Percentiles rank a stretch among this genome's conserved stretches.
These are phyloP conservation scores for Epinephelus malabaricus DNA, from an alignment of 2,797 vertebrate genomes.

Conservation along the genomic window DNA sequence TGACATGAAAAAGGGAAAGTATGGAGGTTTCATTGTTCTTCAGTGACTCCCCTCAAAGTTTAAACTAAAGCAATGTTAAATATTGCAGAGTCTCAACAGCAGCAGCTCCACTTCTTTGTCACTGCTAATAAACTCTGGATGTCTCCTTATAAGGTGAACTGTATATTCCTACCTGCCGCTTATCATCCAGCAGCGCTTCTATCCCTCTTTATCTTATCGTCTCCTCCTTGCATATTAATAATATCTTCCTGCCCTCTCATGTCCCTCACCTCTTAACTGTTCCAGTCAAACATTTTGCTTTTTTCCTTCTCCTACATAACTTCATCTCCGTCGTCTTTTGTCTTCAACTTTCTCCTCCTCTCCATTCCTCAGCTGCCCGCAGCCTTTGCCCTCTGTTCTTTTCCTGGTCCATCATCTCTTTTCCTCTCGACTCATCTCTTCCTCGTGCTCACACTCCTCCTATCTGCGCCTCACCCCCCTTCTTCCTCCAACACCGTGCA, in stretches of 20 bases:
- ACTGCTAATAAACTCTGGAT: slow-evolving; percentile 57
- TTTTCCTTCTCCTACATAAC: slow-evolving; percentile 38
- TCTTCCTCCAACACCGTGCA: slow-evolving; percentile 54
- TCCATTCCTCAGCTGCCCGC: slow-evolving; percentile 32
- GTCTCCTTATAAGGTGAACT: slow-evolving; percentile 50
- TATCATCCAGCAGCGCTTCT: slow-evolving; percentile 41
- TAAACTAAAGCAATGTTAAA: slow-evolving; percentile 51
- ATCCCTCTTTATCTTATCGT: slow-evolving; percentile 52
- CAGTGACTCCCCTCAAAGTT: slow-evolving; percentile 43
- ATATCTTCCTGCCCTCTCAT: slow-evolving; percentile 40
- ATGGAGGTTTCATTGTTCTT: slow-evolving; percentile 42
- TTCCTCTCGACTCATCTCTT: slow-evolving; percentile 62
- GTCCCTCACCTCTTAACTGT: slow-evolving; percentile 31
- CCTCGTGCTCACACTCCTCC: slow-evolving; percentile 35
- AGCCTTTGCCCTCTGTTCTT: slow-evolving; percentile 47
- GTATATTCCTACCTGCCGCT: slow-evolving; percentile 49
- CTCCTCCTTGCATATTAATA: slow-evolving; percentile 61
- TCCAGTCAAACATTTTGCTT: slow-evolving; percentile 56
- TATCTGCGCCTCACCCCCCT: slow-evolving; percentile 38
- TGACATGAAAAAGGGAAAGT: slow-evolving; percentile 11
- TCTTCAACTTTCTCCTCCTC: slow-evolving; percentile 35
- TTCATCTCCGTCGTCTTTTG: slow-evolving; percentile 21
- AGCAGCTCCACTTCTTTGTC: slow-evolving; percentile 44
- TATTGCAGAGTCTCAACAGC: slow-evolving; percentile 35
- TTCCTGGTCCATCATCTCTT: slow-evolving; percentile 54